phyloP scores from a whole-genome alignment of 1,140 invertebrate genomes.

The Conopomorpha cramerella region DNA sequence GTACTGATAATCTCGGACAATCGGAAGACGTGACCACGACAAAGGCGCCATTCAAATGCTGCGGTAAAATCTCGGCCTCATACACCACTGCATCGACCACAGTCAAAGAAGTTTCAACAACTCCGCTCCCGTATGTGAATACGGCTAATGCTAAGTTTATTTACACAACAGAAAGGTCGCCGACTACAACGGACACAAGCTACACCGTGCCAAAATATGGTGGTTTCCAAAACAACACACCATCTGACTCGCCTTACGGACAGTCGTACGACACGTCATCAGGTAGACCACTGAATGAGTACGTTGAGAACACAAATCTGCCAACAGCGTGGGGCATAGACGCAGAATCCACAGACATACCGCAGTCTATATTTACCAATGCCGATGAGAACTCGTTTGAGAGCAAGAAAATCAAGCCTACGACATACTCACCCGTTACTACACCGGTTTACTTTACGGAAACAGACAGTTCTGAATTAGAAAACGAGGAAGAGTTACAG shows the following conservation, averaged over 20 bases:
- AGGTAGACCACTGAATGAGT: conserved; percentile 33
- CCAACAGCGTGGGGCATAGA: conserved; percentile 43
- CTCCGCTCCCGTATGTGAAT: conserved; percentile 23
- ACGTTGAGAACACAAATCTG: conserved; percentile 34
- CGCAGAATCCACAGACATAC: conserved; percentile 13
- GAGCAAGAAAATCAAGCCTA: conserved; percentile 39
- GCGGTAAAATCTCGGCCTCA: conserved; percentile 48
- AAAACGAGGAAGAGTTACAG: conserved; percentile 58
- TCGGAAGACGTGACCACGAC: conserved; percentile 25
- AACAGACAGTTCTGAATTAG: conserved; percentile 38
- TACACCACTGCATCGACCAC: conserved; percentile 32
- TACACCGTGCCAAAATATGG: conserved; percentile 44
- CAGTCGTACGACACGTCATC: conserved; percentile 20
- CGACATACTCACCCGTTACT: conserved; percentile 17
- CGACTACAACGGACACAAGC: conserved; percentile 25
- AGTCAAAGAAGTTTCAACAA: conserved; percentile 18
- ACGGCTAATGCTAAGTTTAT: conserved; percentile 39
- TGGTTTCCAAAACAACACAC: conserved; percentile 60
- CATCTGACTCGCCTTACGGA: conserved; percentile 27
- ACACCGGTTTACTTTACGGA: conserved; percentile 34
- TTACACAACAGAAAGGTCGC: conserved; percentile 19
- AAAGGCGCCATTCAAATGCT: conserved; percentile 32
- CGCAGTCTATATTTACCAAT: conserved; percentile 19
- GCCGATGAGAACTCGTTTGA: conserved; percentile 26
- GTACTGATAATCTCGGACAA: conserved; percentile 29